Conservation (phyloP, 2,797 vertebrate species). For the Pseudotriccus pelzelni region DNA sequence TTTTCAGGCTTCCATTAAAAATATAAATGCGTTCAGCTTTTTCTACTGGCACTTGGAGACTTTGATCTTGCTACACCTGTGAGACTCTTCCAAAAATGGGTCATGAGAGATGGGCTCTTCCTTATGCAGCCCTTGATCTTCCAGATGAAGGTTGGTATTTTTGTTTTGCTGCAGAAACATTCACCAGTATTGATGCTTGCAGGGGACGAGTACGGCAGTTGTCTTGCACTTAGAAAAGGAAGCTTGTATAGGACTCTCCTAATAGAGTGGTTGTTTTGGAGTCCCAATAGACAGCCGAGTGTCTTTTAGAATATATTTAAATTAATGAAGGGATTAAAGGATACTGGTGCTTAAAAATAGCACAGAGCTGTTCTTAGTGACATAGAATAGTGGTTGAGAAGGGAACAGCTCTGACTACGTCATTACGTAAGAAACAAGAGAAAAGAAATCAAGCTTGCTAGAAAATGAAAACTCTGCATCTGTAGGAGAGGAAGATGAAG, state of each 20-base stretch:
- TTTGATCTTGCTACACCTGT: background rate
- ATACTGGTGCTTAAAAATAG: conserved; percentile 26
- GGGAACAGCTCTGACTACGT: background rate
- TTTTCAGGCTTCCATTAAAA: conserved; percentile 1
- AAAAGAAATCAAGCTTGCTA: background rate
- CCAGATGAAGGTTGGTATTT: background rate
- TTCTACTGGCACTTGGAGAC: background rate
- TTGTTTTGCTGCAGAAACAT: background rate
- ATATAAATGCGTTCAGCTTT: background rate
- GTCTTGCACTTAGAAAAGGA: background rate
- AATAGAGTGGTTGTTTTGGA: background rate
- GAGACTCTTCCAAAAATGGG: background rate
- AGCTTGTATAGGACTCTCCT: background rate
- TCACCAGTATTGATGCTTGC: background rate
- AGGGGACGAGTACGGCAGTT: fast-evolving
- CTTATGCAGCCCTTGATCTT: background rate
- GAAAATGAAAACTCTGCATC: background rate
- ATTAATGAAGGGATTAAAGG: conserved; percentile 43
- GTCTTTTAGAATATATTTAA: conserved; percentile 42
- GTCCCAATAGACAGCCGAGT: conserved; percentile 12
- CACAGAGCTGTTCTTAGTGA: conserved; percentile 2
- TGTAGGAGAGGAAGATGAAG: background rate
- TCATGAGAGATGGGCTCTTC: background rate
- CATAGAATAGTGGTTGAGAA: background rate
- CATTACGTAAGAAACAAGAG: background rate